Percentiles rank a stretch among this genome's conserved stretches.
These are phyloP conservation scores for Ichneumon xanthorius DNA, from an alignment of 2,888 invertebrate genomes.

Conservation along the genomic window DNA sequence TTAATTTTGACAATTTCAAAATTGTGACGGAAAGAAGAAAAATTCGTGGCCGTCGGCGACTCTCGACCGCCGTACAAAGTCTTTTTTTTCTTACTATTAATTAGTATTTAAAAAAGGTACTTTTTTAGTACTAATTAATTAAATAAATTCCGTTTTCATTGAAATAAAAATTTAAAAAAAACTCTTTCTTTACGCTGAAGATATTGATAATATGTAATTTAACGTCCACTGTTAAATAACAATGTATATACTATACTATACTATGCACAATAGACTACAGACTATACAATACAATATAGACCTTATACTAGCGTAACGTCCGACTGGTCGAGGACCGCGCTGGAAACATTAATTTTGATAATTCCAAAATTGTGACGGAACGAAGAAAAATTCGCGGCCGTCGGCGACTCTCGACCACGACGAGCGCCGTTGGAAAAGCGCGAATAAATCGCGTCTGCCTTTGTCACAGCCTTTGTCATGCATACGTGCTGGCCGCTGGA, in stretches of 20 bases:
- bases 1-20: conserved; percentile 83
- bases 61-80: conserved; percentile 47
- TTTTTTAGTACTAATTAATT: too few relatives aligned
- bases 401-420: conserved; percentile 66
- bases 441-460: conserved; percentile 83
- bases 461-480: conserved; percentile 76
- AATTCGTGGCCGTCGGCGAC: conserved; percentile 76
- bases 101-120: too few relatives aligned
- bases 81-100: too few relatives aligned
- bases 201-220: too few relatives aligned
- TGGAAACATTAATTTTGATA: conserved; percentile 83
- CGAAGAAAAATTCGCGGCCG: conserved; percentile 82
- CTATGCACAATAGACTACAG: background rate
- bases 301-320: background rate
- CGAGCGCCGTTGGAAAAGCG: conserved; percentile 80
- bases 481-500: conserved; percentile 34
- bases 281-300: background rate
- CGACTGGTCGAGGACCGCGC: conserved; percentile 4
- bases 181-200: too few relatives aligned
- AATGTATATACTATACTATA: background rate
- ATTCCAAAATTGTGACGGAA: conserved; percentile 82
- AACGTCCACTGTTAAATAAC: too few relatives aligned
- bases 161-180: too few relatives aligned
- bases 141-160: too few relatives aligned
- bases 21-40: conserved; percentile 83